Evolutionary conservation across 1,140 invertebrate genomes (phyloP).

Genomic region (Yoshiicerus persimilis): DNA sequence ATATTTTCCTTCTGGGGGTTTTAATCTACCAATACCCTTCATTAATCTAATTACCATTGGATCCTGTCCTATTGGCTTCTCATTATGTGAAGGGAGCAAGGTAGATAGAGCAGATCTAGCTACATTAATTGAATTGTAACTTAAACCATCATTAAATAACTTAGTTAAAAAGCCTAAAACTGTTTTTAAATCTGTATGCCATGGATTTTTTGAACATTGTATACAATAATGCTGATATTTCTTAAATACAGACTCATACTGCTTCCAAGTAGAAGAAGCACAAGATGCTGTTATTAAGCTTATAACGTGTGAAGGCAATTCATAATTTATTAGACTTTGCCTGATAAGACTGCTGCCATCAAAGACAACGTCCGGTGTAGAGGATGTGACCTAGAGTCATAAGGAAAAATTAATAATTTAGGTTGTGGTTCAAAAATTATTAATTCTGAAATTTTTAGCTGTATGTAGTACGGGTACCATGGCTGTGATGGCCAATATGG

Average conservation of each 20-base stretch:
- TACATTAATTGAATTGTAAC: not conserved
- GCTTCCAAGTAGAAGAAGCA: not conserved
- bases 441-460: not conserved
- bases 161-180: not conserved
- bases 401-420: not conserved
- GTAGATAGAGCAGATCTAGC: not conserved
- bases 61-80: not conserved
- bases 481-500: not conserved
- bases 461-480: slow-evolving; percentile 24
- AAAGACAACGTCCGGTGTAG: not conserved
- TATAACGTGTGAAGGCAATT: not conserved
- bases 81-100: not conserved
- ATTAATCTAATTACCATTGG: not conserved
- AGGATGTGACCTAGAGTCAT: not conserved
- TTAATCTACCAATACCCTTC: not conserved
- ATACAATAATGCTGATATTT: not conserved
- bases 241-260: not conserved
- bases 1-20: slow-evolving; percentile 3
- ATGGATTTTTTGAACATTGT: not conserved
- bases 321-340: not conserved
- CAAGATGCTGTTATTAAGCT: not conserved
- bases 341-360: not conserved
- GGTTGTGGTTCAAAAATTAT: not conserved
- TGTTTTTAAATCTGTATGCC: not conserved
- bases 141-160: not conserved